These are phyloP conservation scores for Caenorhabditis drosophilae DNA, from an alignment of 2,888 invertebrate species.

Conservation along the genomic window DNA sequence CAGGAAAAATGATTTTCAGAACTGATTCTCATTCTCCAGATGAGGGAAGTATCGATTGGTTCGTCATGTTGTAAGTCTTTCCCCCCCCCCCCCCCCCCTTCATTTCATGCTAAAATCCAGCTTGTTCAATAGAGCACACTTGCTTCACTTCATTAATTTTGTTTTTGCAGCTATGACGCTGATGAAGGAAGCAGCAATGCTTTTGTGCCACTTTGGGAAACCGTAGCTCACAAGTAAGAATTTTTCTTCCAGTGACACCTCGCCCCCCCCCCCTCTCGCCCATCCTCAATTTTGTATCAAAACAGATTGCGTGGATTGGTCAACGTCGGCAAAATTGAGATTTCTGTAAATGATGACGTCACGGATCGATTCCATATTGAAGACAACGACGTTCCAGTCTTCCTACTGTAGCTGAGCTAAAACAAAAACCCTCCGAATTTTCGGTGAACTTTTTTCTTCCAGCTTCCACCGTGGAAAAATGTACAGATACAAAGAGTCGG, in stretches of 20 bases:
- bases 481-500: constrained; percentile 68
- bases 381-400: constrained; percentile 68
- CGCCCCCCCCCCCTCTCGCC: too few relatives aligned
- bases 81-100: neutral
- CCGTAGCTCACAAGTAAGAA: constrained; percentile 67
- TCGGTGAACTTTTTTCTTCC: neutral
- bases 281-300: too few relatives aligned
- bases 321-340: constrained; percentile 67
- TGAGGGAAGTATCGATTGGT: constrained; percentile 68
- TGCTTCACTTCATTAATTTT: too few relatives aligned
- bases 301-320: constrained; percentile 68
- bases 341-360: constrained; percentile 67
- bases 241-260: too few relatives aligned
- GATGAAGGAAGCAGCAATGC: constrained; percentile 66
- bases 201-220: constrained; percentile 68
- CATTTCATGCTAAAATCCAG: constrained; percentile 6
- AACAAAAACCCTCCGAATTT: neutral
- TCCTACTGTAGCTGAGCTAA: constrained; percentile 55
- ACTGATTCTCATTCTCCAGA: constrained; percentile 66
- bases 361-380: constrained; percentile 68
- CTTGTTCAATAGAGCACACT: too few relatives aligned
- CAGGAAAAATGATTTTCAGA: constrained; percentile 2
- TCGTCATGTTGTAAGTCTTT: constrained; percentile 68
- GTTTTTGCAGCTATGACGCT: constrained; percentile 61
- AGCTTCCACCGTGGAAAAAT: constrained; percentile 69